Percentiles rank a stretch among this genome's conserved stretches.
Conservation (phyloP, 1,140 invertebrate genomes). For the Drosophila varians region DNA sequence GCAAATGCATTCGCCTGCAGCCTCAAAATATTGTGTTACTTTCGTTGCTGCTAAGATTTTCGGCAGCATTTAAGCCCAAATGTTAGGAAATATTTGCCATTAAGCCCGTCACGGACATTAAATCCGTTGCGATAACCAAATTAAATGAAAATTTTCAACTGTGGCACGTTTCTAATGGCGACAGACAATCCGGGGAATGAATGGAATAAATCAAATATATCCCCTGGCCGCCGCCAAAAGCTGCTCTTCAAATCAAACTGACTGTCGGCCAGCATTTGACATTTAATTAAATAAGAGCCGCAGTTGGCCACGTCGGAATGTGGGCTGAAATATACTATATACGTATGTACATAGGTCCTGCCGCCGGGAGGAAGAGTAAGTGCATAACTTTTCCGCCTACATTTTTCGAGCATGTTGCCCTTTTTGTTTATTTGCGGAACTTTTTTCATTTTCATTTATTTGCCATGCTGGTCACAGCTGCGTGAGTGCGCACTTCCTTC, state of each 20-base stretch:
- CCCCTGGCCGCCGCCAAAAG: conserved; percentile 46
- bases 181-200: conserved; percentile 27
- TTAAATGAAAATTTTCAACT: conserved; percentile 37
- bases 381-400: conserved; percentile 69
- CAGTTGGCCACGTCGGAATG: conserved; percentile 16
- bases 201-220: conserved; percentile 53
- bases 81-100: background rate
- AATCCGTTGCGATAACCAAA: conserved; percentile 11
- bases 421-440: conserved; percentile 65
- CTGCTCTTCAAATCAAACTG: conserved; percentile 66
- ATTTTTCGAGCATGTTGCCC: conserved; percentile 41
- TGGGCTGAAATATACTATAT: background rate
- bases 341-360: background rate
- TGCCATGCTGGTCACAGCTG: conserved; percentile 77
- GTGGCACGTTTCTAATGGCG: conserved; percentile 13
- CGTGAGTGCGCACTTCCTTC: conserved; percentile 73
- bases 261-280: conserved; percentile 60
- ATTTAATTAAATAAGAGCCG: conserved; percentile 76
- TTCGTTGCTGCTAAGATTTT: background rate
- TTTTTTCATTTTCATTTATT: conserved; percentile 82
- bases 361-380: conserved; percentile 7
- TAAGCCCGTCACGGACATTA: conserved; percentile 19
- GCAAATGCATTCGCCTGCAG: background rate
- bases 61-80: conserved; percentile 5
- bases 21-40: background rate